A percentile compares a stretch with the other conserved stretches of the same genome.
phyloP scores from a whole-genome alignment of 2,888 invertebrate species.

The Opisthograptis luteolata region DNA sequence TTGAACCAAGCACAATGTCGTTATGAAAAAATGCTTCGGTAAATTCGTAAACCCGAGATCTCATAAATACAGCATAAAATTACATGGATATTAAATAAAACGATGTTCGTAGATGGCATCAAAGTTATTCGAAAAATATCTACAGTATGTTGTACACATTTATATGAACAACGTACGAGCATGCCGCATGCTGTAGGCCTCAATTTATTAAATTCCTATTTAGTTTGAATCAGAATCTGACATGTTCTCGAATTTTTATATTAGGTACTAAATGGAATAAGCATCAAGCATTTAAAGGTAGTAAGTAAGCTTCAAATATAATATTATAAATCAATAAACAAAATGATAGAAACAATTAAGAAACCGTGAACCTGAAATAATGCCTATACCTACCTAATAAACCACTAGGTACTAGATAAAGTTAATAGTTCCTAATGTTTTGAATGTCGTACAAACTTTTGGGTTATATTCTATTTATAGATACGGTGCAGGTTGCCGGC shows the following conservation, averaged over 20 bases:
- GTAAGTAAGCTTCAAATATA: too few species aligned
- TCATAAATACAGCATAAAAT: constrained; percentile 9
- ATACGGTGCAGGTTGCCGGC: constrained; percentile 42
- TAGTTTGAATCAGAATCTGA: constrained; percentile 25
- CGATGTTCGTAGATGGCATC: constrained; percentile 1
- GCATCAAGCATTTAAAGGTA: too few species aligned
- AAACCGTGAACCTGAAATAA: background rate
- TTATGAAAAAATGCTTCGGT: background rate
- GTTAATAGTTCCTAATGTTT: constrained; percentile 29
- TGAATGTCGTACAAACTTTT: constrained; percentile 48
- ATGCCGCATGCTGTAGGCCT: constrained; percentile 19
- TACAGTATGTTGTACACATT: constrained; percentile 9
- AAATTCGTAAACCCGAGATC: constrained; percentile 11
- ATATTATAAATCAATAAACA: too few species aligned
- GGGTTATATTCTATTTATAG: constrained; percentile 43
- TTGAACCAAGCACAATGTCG: constrained; percentile 3
- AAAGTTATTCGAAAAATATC: constrained; percentile 17
- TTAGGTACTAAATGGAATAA: too few species aligned
- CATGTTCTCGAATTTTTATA: constrained; percentile 15
- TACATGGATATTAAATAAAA: constrained; percentile 9
- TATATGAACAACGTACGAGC: constrained; percentile 6
- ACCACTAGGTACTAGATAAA: background rate
- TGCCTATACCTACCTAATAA: constrained; percentile 7
- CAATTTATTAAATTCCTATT: constrained; percentile 28
- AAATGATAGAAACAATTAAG: too few species aligned